Percentiles rank a stretch among this genome's conserved stretches.
These are phyloP conservation scores for Varecia variegata DNA, from an alignment of 2,797 vertebrate species.

Conservation along the genomic window DNA sequence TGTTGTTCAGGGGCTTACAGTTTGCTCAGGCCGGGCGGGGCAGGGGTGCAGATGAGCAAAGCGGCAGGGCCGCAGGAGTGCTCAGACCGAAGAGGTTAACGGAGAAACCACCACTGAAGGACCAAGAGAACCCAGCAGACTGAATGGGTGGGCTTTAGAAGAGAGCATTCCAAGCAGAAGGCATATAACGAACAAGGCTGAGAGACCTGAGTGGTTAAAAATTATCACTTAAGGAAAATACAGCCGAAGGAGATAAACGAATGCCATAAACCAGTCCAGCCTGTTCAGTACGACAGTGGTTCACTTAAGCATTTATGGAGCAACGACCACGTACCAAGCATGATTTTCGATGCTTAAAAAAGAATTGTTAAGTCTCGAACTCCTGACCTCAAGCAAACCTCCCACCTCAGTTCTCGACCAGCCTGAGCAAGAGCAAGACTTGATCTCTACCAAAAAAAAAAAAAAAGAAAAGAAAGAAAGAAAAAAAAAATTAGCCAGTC, in stretches of 20 bases:
- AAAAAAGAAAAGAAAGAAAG: neutral
- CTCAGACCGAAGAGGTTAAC: neutral
- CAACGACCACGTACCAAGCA: too few species aligned
- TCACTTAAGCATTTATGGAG: neutral
- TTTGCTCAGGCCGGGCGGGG: neutral
- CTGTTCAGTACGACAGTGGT: too few species aligned
- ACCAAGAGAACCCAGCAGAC: neutral
- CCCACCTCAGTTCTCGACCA: neutral
- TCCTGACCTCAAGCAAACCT: neutral
- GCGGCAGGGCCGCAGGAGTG: fast-evolving
- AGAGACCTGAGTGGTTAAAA: neutral
- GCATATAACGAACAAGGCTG: neutral
- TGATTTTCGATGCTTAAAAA: neutral
- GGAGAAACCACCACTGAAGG: fast-evolving
- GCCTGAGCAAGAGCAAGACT: neutral
- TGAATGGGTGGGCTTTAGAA: neutral
- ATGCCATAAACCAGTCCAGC: neutral
- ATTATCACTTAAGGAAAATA: neutral
- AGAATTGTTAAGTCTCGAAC: neutral
- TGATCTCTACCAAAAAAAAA: neutral
- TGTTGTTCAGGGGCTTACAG: neutral
- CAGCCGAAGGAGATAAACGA: neutral
- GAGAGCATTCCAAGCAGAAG: neutral
- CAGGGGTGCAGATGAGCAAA: neutral
- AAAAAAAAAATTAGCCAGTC: neutral